Evolutionary conservation across 92 coral and sea anemone genomes (phyloP).

Genomic region (Actinernus sp.): DNA sequence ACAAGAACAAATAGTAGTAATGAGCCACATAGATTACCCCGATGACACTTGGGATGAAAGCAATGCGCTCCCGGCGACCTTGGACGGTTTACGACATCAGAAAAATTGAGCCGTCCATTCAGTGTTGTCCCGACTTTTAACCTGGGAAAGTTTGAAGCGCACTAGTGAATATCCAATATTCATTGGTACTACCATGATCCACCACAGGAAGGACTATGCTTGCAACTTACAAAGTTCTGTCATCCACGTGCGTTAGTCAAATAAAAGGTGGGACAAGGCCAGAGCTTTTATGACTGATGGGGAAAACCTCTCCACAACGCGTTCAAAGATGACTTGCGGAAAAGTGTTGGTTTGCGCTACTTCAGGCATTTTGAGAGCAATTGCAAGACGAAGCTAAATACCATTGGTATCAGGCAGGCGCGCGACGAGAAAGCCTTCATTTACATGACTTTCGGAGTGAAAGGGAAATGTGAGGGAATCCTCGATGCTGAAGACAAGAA

Average conservation of each 20-base stretch:
- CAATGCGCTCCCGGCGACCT: conserved; percentile 38
- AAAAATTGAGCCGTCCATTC: conserved; percentile 10
- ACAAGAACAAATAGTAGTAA: conserved; percentile 10
- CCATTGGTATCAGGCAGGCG: conserved; percentile 21
- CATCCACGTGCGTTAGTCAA: conserved; percentile 14
- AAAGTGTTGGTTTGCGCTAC: conserved; percentile 21
- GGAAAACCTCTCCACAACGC: conserved; percentile 28
- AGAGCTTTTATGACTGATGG: conserved; percentile 40
- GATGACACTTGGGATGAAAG: conserved; percentile 12
- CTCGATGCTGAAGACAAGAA: conserved; percentile 35
- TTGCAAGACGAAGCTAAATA: conserved; percentile 27
- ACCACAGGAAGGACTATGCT: conserved; percentile 30
- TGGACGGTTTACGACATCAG: conserved; percentile 5
- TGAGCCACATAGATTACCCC: conserved; percentile 12
- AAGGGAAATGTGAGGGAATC: conserved; percentile 22
- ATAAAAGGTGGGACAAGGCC: conserved; percentile 3
- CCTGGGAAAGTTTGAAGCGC: conserved; percentile 26
- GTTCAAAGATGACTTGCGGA: conserved; percentile 17
- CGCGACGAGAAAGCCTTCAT: conserved; percentile 29
- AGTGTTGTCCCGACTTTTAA: conserved; percentile 44
- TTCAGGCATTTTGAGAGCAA: conserved; percentile 34
- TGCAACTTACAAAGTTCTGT: conserved; percentile 15
- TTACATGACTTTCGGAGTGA: conserved; percentile 24
- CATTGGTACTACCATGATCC: conserved; percentile 39
- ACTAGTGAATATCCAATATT: conserved; percentile 32